These are phyloP conservation scores for Diachasma alloeum DNA, from an alignment of 1,140 invertebrate genomes.

Conservation along the genomic window DNA sequence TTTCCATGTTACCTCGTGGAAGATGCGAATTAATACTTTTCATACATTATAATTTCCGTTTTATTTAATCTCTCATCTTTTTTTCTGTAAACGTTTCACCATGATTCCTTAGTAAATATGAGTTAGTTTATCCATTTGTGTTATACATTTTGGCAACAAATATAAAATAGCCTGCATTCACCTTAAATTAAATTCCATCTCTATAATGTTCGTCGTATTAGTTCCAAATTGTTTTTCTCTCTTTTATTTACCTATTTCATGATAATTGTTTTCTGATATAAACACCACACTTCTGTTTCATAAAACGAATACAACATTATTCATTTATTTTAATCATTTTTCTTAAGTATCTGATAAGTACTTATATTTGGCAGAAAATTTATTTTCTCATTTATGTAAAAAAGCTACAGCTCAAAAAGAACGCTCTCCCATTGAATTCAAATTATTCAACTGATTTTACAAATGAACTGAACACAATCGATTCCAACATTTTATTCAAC, in stretches of 20 bases:
- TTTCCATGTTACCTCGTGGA: conserved; percentile 47
- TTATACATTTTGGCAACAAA: conserved; percentile 46
- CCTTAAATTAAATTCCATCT: conserved; percentile 26
- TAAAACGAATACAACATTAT: conserved; percentile 20
- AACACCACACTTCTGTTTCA: conserved; percentile 25
- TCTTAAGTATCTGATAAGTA: conserved; percentile 63
- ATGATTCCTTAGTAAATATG: background rate
- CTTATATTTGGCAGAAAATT: conserved; percentile 63
- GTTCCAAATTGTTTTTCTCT: conserved; percentile 22
- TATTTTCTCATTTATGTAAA: conserved; percentile 55
- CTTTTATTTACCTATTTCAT: conserved; percentile 2
- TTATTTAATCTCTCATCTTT: conserved; percentile 12
- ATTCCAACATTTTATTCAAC: background rate
- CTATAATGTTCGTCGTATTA: conserved; percentile 14
- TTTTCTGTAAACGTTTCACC: background rate
- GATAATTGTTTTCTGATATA: conserved; percentile 39
- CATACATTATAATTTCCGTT: conserved; percentile 41
- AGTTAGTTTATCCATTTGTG: conserved; percentile 7
- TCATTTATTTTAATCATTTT: conserved; percentile 20
- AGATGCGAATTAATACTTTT: conserved; percentile 63
- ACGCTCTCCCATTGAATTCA: conserved; percentile 4
- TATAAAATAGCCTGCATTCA: conserved; percentile 45
- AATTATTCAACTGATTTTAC: background rate
- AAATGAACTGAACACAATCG: conserved; percentile 14
- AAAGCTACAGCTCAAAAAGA: conserved; percentile 61